These are phyloP conservation scores for Porites lutea DNA, from an alignment of 64 coral and sea anemone species.

Conservation along the genomic window DNA sequence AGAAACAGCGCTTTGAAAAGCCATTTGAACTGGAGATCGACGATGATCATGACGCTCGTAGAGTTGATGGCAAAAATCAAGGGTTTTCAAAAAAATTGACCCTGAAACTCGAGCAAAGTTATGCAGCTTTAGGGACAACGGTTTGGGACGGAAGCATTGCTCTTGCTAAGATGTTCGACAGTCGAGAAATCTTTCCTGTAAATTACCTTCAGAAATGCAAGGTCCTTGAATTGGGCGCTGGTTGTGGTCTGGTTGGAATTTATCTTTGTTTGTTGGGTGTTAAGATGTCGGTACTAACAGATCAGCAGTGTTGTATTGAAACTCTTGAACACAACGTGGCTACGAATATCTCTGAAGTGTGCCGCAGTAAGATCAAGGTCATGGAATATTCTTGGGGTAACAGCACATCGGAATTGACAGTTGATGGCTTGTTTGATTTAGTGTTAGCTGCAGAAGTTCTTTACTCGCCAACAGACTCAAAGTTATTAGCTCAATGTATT, in stretches of 20 bases:
- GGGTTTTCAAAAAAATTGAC: neutral
- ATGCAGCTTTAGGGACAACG: conserved; percentile 83
- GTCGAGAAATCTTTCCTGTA: conserved; percentile 43
- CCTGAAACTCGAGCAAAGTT: conserved; percentile 84
- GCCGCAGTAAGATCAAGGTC: conserved; percentile 45
- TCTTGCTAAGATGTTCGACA: conserved; percentile 98
- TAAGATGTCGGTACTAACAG: conserved; percentile 73
- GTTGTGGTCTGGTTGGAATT: conserved; percentile 92
- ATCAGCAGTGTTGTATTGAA: conserved; percentile 83
- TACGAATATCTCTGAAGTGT: conserved; percentile 48
- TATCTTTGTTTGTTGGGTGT: conserved; percentile 84
- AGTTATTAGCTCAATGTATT: conserved; percentile 78
- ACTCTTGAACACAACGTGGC: conserved; percentile 74
- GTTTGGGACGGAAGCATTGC: conserved; percentile 99
- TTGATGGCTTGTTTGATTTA: conserved; percentile 79
- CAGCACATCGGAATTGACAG: conserved; percentile 43
- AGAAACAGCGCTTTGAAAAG: conserved; percentile 90
- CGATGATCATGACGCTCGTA: neutral
- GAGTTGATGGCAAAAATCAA: neutral
- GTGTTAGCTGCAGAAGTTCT: conserved; percentile 94
- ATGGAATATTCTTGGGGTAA: conserved; percentile 86
- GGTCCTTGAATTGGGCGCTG: conserved; percentile 91
- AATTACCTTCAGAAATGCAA: conserved; percentile 43
- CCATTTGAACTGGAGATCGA: conserved; percentile 82
- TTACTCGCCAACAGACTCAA: conserved; percentile 78